These are phyloP conservation scores for Cheilosia vernalis DNA, from an alignment of 2,888 invertebrate species.

Conservation along the genomic window DNA sequence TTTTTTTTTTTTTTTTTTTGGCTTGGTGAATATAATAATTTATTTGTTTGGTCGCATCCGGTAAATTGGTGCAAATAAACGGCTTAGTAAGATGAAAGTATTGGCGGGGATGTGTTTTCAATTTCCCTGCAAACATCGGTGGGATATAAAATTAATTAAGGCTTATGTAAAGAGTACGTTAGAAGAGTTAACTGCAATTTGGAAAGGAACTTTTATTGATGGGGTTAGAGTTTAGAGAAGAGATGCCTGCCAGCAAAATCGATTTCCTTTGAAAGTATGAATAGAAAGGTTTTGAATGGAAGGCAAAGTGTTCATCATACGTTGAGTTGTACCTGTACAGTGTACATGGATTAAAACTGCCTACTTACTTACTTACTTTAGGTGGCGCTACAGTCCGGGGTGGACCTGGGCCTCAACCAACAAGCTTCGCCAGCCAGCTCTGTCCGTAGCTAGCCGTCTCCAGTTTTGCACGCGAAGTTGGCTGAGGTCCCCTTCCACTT, in stretches of 20 bases:
- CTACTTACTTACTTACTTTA: no score
- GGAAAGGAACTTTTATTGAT: slow-evolving; percentile 49
- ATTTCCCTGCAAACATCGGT: neutral
- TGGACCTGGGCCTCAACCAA: no score
- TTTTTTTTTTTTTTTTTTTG: neutral
- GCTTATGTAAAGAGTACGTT: slow-evolving; percentile 34
- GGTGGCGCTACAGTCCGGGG: no score
- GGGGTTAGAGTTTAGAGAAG: neutral
- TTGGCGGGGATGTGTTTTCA: neutral
- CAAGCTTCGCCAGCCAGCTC: no score
- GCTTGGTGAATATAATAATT: slow-evolving; percentile 1
- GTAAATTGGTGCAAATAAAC: slow-evolving; percentile 12
- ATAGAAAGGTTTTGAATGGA: neutral
- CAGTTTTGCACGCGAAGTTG: no score
- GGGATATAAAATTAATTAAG: slow-evolving; percentile 51
- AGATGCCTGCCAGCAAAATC: neutral
- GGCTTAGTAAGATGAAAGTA: neutral
- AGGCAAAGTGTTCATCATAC: neutral
- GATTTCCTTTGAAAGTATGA: neutral
- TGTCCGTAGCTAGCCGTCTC: no score
- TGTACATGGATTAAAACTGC: no score
- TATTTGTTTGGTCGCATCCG: slow-evolving; percentile 7
- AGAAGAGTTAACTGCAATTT: slow-evolving; percentile 28
- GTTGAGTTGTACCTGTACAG: no score
- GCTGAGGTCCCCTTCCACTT: no score